Evolutionary conservation across 2,797 vertebrate species (phyloP), one percentile per base, ranked within the genome.

Genomic region (Tadarida brasiliensis): DNA sequence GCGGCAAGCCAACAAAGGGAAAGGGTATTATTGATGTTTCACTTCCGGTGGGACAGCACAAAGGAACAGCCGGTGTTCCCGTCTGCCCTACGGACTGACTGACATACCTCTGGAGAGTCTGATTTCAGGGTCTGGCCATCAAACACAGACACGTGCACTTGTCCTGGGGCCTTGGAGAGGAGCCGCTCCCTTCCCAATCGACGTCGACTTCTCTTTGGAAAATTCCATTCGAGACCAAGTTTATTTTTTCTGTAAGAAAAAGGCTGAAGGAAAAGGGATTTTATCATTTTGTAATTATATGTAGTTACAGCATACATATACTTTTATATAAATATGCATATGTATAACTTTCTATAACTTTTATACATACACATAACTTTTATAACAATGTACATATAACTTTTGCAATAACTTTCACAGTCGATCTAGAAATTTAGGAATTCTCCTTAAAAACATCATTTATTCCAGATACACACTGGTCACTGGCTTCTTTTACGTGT

Each of bases 231-330:
- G 24, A 87, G 54, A 78, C 49, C 47, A 70, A 49, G 26, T 90
- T 92, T 70, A 61, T 89, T 80, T 90, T 86, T 94, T 78, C 44
- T 74, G 9, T 91, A 87, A 93, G 74, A 63, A 80, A 92, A 91
- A 67, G 35, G 1, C 76, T 92, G 26, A 85, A 70, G 33, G 56
- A 77, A 76, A 88, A 81, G 26, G 24, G 78, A 87, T 96, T 74
- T 78, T 80, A 88, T 92, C n/a, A 83, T 61, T 56, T 74, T 87
- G 17, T 95, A 92, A 96, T 96, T 94, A 90, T 54, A 63, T 78
- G 6, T 85, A 85, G 39, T 96, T 88, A 78, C 4, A 77, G 84
- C 22, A 63, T 84, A 65, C 8, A 78, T 56, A 35, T n/a, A 77
- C 33, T 33, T 33, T 77, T 8, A 54, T 33, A 33, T 33, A 77